phyloP scores from a whole-genome alignment of 2,113 vertebrate species.

The Trematomus loennbergii region DNA sequence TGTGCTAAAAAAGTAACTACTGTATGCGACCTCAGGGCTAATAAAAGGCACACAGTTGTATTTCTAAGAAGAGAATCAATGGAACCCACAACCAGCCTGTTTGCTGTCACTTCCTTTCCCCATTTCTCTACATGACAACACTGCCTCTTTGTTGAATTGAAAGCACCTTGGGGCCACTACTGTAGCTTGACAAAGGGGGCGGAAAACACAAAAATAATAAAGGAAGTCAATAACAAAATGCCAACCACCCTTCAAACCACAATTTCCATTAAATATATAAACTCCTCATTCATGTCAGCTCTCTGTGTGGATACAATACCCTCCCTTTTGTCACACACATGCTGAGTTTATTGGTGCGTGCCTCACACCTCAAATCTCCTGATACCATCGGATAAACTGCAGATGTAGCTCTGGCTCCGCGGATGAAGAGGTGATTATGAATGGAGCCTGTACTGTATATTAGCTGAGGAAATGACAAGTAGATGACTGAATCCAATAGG shows the following conservation, averaged over 20 bases:
- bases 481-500: conserved; percentile 58
- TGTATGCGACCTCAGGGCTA: background rate
- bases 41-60: background rate
- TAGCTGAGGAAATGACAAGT: conserved; percentile 72
- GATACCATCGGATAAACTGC: conserved; percentile 63
- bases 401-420: conserved; percentile 52
- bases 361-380: conserved; percentile 53
- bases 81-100: background rate
- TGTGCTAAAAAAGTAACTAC: background rate
- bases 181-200: background rate
- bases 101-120: background rate
- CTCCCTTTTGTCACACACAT: conserved; percentile 44
- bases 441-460: conserved; percentile 67
- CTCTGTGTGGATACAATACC: conserved; percentile 34
- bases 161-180: background rate
- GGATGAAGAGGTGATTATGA: conserved; percentile 45
- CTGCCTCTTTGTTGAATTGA: background rate
- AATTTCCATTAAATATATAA: background rate
- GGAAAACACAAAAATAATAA: background rate
- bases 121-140: background rate
- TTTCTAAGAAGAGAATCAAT: background rate
- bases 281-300: conserved; percentile 22
- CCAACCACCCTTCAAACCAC: background rate
- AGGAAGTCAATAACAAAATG: conserved; percentile 2
- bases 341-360: conserved; percentile 16